Evolutionary conservation across 2,888 invertebrate species (phyloP), one percentile per base, ranked within the genome.

Genomic region (Fragum fragum): DNA sequence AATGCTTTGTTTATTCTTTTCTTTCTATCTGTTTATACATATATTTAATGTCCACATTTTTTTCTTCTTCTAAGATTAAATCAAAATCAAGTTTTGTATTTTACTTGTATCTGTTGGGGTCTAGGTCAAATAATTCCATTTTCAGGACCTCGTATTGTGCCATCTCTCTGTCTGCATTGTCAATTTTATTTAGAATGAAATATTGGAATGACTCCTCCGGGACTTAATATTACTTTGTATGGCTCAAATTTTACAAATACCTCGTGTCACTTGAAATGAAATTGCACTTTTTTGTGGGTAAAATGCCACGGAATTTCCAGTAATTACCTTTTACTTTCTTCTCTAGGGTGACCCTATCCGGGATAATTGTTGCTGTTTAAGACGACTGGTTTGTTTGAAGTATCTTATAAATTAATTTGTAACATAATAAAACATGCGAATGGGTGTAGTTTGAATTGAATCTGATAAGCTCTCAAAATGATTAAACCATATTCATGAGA

Each of bases 101-200:
- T n/a, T n/a, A n/a, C n/a, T n/a, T n/a, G n/a, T n/a, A n/a, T n/a
- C n/a, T n/a, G n/a, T n/a, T n/a, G n/a, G n/a, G 47, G n/a, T 47
- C n/a, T 18, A 47, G 47, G 47, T 47, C 47, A 47, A n/a, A 47
- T 3, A 47, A 47, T n/a, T 16, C 47, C 47, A 47, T 47, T 47
- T 36, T n/a, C 47, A 16, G n/a, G n/a, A 16, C 5, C 47, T 18
- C 47, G n/a, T 18, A 47, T n/a, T 9, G 18, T 47, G 47, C 47
- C 23, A 7, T 21, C 57, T 21, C 2, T 18, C 21, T 57, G 57
- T 57, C 57, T 57, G 57, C 57, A 5, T 57, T 57, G 57, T 57
- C 57, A 57, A 57, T 26, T 26, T 26, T 26, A 26, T 21, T 57
- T 57, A 57, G 57, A 57, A 57, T 57, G 57, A 57, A 57, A 21